phyloP scores from a whole-genome alignment of 2,797 vertebrate genomes.

The Chromis chromis region DNA sequence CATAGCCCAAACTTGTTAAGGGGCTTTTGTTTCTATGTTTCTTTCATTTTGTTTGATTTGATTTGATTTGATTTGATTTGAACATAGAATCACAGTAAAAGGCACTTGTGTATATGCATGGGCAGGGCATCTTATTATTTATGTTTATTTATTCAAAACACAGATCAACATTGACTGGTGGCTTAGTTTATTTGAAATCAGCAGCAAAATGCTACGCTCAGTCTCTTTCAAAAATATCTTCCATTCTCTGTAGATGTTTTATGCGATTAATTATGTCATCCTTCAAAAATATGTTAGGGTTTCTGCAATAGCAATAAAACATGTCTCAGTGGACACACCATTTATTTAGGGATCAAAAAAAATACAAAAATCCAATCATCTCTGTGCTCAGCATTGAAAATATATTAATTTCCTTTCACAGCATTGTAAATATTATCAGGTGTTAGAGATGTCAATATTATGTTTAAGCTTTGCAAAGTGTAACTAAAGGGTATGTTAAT shows the following conservation, averaged over 20 bases:
- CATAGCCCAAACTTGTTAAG: slow-evolving; percentile 77
- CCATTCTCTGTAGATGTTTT: slow-evolving; percentile 77
- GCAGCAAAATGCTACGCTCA: slow-evolving; percentile 67
- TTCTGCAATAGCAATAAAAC: slow-evolving; percentile 91
- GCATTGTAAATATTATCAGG: slow-evolving; percentile 85
- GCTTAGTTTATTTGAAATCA: slow-evolving; percentile 70
- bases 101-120: slow-evolving; percentile 84
- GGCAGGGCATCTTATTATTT: slow-evolving; percentile 76
- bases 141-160: slow-evolving; percentile 63
- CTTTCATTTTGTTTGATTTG: slow-evolving; percentile 36
- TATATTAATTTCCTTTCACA: slow-evolving; percentile 73
- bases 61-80: slow-evolving; percentile 47
- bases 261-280: slow-evolving; percentile 70
- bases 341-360: slow-evolving; percentile 78
- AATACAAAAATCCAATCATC: slow-evolving; percentile 62
- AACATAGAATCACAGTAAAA: slow-evolving; percentile 73
- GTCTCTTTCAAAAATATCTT: slow-evolving; percentile 72
- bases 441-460: slow-evolving; percentile 85
- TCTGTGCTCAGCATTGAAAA: slow-evolving; percentile 73
- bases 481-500: slow-evolving; percentile 81
- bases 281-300: slow-evolving; percentile 77
- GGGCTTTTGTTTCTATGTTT: slow-evolving; percentile 68
- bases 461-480: slow-evolving; percentile 85
- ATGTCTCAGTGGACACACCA: slow-evolving; percentile 84
- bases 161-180: slow-evolving; percentile 68